Conservation (phyloP, 1,140 invertebrate genomes). For the Drosophila persimilis region DNA sequence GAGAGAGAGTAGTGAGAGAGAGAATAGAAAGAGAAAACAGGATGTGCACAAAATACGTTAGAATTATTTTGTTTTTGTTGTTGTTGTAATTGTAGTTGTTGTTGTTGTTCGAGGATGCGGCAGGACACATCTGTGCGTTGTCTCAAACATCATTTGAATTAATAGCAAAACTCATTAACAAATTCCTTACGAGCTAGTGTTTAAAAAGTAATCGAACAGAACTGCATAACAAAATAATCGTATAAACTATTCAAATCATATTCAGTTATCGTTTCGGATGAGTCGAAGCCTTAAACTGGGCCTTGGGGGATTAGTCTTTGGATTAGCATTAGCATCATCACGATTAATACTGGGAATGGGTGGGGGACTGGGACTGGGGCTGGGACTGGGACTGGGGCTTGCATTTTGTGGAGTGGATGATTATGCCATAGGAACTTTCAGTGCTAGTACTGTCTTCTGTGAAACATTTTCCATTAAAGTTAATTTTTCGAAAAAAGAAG, state of each 20-base stretch:
- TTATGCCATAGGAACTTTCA: constrained; percentile 53
- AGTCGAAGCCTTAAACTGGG: constrained; percentile 35
- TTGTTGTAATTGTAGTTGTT: constrained; percentile 56
- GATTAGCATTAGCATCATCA: constrained; percentile 10
- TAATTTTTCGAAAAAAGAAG: too few relatives aligned
- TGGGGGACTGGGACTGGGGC: neutral
- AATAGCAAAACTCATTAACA: constrained; percentile 65
- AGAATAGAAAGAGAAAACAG: constrained; percentile 82
- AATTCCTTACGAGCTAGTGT: constrained; percentile 67
- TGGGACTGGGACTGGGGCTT: neutral
- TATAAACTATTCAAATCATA: constrained; percentile 24
- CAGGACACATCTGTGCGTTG: too few relatives aligned
- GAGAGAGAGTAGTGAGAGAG: constrained; percentile 74
- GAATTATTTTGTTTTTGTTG: constrained; percentile 80
- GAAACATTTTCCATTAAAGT: constrained; percentile 43
- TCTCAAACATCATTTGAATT: constrained; percentile 67
- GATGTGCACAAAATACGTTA: constrained; percentile 83
- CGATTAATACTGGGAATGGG: constrained; percentile 36
- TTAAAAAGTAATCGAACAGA: constrained; percentile 69
- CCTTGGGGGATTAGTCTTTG: constrained; percentile 27
- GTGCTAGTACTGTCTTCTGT: constrained; percentile 42
- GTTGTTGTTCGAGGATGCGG: constrained; percentile 17
- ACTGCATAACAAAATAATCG: constrained; percentile 67
- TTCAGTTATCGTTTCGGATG: constrained; percentile 32
- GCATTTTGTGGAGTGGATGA: too few relatives aligned